Base-by-base conservation (phyloP, 2,888 invertebrate genomes). In the Noctuana brunneofusca region DNA sequence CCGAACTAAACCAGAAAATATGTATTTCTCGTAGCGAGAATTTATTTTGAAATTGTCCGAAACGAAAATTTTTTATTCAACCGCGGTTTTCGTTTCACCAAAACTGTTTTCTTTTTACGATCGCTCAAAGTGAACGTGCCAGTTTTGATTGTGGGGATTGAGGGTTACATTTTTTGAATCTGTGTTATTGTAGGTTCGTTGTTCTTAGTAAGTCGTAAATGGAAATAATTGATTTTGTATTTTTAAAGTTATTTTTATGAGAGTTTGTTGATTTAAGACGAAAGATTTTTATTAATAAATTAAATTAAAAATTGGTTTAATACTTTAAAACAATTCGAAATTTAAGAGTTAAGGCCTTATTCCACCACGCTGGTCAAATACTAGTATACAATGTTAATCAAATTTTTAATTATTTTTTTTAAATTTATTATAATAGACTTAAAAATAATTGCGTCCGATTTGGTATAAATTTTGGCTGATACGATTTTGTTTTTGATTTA, bases 21-120 rank as follows among this genome's bases (percentile, higher is more conserved):
- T 24, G n/a, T 5, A 12, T 35, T 35, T 50, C 27, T 50, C 27
- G 14, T 1, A 24, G 27, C 22, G 27, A 27, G 24, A 14, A 16
- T 50, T 50, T 27, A 50, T 50, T 24, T 27, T 16, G 9, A 16
- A 27, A 53, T 56, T 53, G 20, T 55, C 20, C 20, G 56, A 14
- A 43, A 16, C 27, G 50, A 49, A 43, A 1, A 16, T 46, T 46
- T 49, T 49, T 24, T 46, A 6, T 46, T 20, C 46, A 20, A 3
- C 20, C 20, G 46, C 46, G 46, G 20, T 46, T 46, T 46, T 46
- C 46, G 43, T 43, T 43, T 18, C 46, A 46, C 46, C 20, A 20
- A 48, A 22, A 24, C 24, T 24, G 24, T 48, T 48, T 48, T 24
- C 46, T 22, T 48, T 22, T 22, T 22, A 24, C 48, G 12, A 48